These are phyloP conservation scores for Pipistrellus nathusii DNA, from an alignment of 2,797 vertebrate species.

Conservation along the genomic window DNA sequence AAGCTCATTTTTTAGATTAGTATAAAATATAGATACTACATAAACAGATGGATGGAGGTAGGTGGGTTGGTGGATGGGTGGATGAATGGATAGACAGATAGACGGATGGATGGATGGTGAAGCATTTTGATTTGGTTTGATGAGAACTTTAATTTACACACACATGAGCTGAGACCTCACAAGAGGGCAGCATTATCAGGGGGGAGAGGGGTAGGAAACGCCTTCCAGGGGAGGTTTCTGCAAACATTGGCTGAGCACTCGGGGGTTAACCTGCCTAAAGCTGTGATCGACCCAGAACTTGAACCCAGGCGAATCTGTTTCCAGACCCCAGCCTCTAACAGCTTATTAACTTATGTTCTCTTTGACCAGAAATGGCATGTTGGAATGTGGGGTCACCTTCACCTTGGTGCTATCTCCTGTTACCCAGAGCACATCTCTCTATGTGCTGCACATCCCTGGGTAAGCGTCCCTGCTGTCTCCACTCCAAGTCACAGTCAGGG, in stretches of 20 bases:
- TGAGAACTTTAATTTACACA: neutral
- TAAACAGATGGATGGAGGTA: neutral
- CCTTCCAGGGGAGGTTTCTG: neutral
- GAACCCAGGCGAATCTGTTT: neutral
- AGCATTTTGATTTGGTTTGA: neutral
- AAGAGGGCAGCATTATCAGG: neutral
- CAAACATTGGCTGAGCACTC: neutral
- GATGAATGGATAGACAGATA: rapidly evolving
- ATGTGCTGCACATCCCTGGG: neutral
- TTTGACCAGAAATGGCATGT: neutral
- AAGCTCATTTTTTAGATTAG: neutral
- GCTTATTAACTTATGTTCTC: neutral
- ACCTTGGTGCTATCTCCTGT: rapidly evolving
- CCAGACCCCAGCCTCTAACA: neutral
- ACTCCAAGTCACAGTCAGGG: neutral
- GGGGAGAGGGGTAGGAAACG: neutral
- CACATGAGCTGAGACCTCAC: neutral
- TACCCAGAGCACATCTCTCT: too few relatives aligned
- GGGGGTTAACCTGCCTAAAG: neutral
- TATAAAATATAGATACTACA: neutral
- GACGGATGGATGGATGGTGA: neutral
- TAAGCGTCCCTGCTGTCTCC: neutral
- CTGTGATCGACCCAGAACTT: neutral
- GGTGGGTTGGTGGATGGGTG: neutral
- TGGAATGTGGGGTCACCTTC: neutral